Base-by-base conservation (phyloP, 2,113 vertebrate genomes). In the Perca flavescens region DNA sequence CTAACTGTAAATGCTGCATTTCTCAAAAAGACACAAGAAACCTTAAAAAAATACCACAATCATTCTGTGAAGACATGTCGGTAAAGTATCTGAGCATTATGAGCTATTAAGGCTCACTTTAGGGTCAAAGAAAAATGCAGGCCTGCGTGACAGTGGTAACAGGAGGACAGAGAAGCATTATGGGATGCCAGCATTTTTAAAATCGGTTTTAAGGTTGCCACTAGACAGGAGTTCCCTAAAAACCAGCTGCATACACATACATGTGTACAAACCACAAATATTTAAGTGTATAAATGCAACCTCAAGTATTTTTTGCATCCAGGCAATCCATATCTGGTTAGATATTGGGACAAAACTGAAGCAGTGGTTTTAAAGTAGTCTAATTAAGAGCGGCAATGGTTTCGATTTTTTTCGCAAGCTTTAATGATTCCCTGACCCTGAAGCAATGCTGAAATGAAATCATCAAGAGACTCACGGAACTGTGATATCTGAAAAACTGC, bases 51-150 rank as follows among this genome's bases (percentile, higher is more conserved):
- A 81, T 16, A 80, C 76, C 79, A 21, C 84, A 91, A 53, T 47
- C 11, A 25, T 79, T 34, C 9, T 22, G 58, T 21, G 25, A 83
- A 58, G 57, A 74, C 53, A 70, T 58, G 74, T 34, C 2, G 50
- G 43, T 34, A 62, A 72, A 57, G 57, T n/a, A 28, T 34, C 25
- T 22, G 4, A 65, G 70, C 49, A 74, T 79, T 65, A 22, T 52
- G 49, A 60, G 77, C 65, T 16, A 77, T 79, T 76, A 66, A 50
- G 61, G 56, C 54, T 83, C 52, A 71, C 47, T 79, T 79, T 79
- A 43, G 40, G 71, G 77, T 57, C n/a, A 65, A 15, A 72, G 50
- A 82, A 79, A 80, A 85, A 88, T 82, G 75, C 36, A n/a, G 64
- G 46, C 60, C 65, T 85, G 21, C n/a, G 62, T 84, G 77, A 87